A percentile compares a stretch with the other conserved stretches of the same genome.
These are phyloP conservation scores for Acrocephalus arundinaceus DNA, from an alignment of 2,113 vertebrate genomes.

Conservation along the genomic window DNA sequence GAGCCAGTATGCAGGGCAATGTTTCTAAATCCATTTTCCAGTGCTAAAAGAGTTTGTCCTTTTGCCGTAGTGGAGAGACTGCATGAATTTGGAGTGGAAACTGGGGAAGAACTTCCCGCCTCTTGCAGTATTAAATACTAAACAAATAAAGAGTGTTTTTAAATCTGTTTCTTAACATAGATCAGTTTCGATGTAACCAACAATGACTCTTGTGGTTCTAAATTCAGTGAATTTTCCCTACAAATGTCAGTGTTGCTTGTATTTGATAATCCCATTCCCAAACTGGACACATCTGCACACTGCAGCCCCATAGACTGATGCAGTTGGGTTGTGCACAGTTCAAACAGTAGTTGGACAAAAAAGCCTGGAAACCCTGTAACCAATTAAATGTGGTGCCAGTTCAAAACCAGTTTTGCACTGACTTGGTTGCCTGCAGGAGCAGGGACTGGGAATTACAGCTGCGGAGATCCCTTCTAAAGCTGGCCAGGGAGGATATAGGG, in stretches of 20 bases:
- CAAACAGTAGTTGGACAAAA: neutral
- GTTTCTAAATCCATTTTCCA: neutral
- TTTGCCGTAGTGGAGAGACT: neutral
- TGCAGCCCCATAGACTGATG: neutral
- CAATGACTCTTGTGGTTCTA: neutral
- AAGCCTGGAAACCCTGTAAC: neutral
- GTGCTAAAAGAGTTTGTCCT: neutral
- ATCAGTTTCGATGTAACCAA: neutral
- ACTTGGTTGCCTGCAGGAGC: neutral
- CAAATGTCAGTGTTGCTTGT: neutral
- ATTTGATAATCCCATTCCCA: neutral
- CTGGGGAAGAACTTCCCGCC: neutral
- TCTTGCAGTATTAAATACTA: neutral
- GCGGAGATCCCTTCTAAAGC: neutral
- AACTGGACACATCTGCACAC: neutral
- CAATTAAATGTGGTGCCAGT: rapidly evolving
- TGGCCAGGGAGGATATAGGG: neutral
- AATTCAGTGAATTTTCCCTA: neutral
- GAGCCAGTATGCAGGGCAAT: neutral
- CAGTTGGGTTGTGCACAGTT: neutral
- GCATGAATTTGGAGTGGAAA: neutral
- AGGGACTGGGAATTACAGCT: rapidly evolving
- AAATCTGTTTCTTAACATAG: neutral
- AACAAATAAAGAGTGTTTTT: neutral
- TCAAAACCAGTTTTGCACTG: neutral